Evolutionary conservation across 2,888 invertebrate genomes (phyloP).

Genomic region (Ormyrus nitidulus): DNA sequence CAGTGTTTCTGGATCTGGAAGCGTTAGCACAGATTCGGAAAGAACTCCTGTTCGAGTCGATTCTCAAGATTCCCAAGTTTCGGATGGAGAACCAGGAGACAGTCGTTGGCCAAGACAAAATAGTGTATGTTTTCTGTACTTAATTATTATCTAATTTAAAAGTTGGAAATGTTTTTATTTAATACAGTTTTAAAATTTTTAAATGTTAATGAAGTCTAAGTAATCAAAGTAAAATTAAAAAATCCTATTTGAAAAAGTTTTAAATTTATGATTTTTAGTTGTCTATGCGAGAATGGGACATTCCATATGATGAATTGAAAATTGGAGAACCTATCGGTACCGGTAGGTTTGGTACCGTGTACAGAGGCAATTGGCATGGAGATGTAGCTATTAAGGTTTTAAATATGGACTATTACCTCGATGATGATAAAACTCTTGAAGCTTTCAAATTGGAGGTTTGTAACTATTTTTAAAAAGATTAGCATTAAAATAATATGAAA

Average conservation of each 20-base stretch:
- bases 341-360: conserved; percentile 96
- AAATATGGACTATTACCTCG: conserved; percentile 92
- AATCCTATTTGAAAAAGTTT: too few species aligned
- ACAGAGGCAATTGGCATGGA: conserved; percentile 97
- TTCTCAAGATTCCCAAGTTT: conserved; percentile 88
- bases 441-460: conserved; percentile 94
- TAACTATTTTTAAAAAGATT: conserved; percentile 4
- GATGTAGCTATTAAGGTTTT: conserved; percentile 97
- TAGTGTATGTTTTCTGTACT: conserved; percentile 77
- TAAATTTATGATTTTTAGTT: conserved; percentile 76
- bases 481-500: not conserved
- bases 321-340: conserved; percentile 92
- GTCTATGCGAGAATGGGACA: conserved; percentile 97
- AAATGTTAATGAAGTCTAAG: not conserved
- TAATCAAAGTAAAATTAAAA: too few species aligned
- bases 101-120: conserved; percentile 87
- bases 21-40: conserved; percentile 89
- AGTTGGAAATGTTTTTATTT: conserved; percentile 55
- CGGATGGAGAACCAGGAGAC: conserved; percentile 79
- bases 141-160: conserved; percentile 2
- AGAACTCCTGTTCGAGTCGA: conserved; percentile 87
- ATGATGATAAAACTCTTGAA: conserved; percentile 90
- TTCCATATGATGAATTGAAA: conserved; percentile 95
- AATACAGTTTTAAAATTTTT: conserved; percentile 66
- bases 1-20: conserved; percentile 83